Conservation (phyloP, 2,888 invertebrate genomes). For the Abrostola triplasia region DNA sequence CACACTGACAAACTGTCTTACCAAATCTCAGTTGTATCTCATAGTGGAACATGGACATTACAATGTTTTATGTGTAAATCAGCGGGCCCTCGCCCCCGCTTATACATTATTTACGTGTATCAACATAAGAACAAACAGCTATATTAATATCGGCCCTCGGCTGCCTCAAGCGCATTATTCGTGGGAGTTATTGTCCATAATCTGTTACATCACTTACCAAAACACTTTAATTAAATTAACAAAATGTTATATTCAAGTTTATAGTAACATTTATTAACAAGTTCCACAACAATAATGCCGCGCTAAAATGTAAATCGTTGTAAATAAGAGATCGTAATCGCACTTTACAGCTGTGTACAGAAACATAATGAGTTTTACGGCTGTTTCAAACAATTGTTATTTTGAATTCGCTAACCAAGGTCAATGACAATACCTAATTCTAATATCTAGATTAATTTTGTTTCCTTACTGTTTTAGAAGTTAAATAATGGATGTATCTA, state of each 20-base stretch:
- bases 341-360: constrained; percentile 63
- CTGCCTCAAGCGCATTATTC: constrained; percentile 7
- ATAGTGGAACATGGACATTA: constrained; percentile 42
- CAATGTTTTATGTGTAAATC: constrained; percentile 33
- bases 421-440: constrained; percentile 55
- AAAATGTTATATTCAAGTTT: constrained; percentile 62
- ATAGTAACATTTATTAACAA: constrained; percentile 62
- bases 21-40: constrained; percentile 46
- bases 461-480: constrained; percentile 13
- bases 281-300: constrained; percentile 60
- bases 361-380: constrained; percentile 68
- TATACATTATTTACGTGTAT: constrained; percentile 30
- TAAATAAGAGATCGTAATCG: constrained; percentile 71
- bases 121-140: constrained; percentile 25
- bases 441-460: constrained; percentile 44
- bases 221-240: constrained; percentile 64
- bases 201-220: constrained; percentile 59
- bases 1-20: constrained; percentile 30
- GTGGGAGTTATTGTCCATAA: constrained; percentile 49
- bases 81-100: constrained; percentile 32
- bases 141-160: constrained; percentile 22
- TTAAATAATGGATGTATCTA: background rate
- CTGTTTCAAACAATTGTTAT: constrained; percentile 72
- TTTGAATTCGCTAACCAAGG: constrained; percentile 63
- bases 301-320: constrained; percentile 69